A percentile compares a stretch with the other conserved stretches of the same genome.
Evolutionary conservation across 2,113 vertebrate species (phyloP).

Genomic region (Perognathus longimembris): DNA sequence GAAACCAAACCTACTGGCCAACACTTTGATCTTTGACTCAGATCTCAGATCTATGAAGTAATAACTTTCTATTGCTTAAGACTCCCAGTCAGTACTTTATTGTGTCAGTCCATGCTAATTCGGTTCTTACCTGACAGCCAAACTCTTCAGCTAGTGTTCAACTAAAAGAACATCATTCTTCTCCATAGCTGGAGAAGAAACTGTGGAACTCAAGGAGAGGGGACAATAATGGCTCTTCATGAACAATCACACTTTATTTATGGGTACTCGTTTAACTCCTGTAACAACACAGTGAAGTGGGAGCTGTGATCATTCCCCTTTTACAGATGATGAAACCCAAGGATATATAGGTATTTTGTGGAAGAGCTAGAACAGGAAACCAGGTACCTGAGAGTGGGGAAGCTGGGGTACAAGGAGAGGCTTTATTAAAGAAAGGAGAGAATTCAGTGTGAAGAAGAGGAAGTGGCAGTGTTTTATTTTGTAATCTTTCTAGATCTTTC

Average conservation of each 20-base stretch:
- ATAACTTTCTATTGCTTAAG: not conserved
- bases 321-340: not conserved
- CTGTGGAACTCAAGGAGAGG: not conserved
- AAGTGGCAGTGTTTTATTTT: not conserved
- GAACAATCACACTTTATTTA: not conserved
- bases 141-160: constrained; percentile 13
- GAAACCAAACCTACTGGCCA: not conserved
- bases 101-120: not conserved
- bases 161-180: not conserved
- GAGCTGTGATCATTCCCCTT: not conserved
- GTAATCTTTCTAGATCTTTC: constrained; percentile 47
- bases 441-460: not conserved
- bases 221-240: not conserved
- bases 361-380: not conserved
- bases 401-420: not conserved
- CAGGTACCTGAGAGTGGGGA: no score
- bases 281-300: not conserved
- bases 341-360: not conserved
- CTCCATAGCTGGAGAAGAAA: not conserved
- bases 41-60: not conserved
- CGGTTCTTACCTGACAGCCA: not conserved
- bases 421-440: not conserved
- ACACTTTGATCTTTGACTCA: not conserved
- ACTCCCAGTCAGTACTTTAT: not conserved
- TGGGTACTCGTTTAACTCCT: not conserved